Evolutionary conservation across 2,888 invertebrate genomes (phyloP), one percentile per base, ranked within the genome.

Genomic region (Mimas tiliae): DNA sequence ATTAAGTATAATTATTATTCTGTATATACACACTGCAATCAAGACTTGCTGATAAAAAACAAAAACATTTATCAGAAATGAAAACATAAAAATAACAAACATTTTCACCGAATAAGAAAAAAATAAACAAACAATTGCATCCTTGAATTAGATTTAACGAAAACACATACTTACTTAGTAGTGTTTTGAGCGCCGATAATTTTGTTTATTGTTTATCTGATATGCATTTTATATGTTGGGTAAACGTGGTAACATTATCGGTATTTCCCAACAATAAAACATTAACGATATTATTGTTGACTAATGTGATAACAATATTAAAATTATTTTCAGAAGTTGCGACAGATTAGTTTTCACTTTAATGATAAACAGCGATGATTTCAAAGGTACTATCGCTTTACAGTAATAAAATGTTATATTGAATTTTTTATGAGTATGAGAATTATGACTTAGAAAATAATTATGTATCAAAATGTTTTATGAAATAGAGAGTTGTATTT

Each of bases 61-160:
- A 4, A 27, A 27, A 27, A 27, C 38, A 58, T 16, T 58, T 19
- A 58, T 16, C 38, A 38, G 55, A 38, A 14, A 53, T 34, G 38
- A 58, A 58, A 38, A 58, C 55, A 62, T 47, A 47, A 14, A 27
- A 62, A 45, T 47, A 62, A 47, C 47, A 62, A 62, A 62, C 62
- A 62, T 27, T 19, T 62, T 27, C 47, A 47, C 14, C 62, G 27
- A 9, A 45, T 8, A 47, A 47, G 45, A 62, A 21, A 62, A 21
- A 21, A 47, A 33, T 6, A 62, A 51, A 64, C 38, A 45, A 64
- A 38, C 27, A 52, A 52, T 42, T 38, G 21, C 50, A 38, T 50
- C 65, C 62, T 27, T 63, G n/a, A 63, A 45, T 63, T 19, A 64
- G 51, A 51, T 58, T 53, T 38, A 58, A 34, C 55, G 38, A 58